A percentile compares a stretch with the other conserved stretches of the same genome.
Conservation (phyloP, 2,113 vertebrate genomes). For the Kobus ellipsiprymnus region DNA sequence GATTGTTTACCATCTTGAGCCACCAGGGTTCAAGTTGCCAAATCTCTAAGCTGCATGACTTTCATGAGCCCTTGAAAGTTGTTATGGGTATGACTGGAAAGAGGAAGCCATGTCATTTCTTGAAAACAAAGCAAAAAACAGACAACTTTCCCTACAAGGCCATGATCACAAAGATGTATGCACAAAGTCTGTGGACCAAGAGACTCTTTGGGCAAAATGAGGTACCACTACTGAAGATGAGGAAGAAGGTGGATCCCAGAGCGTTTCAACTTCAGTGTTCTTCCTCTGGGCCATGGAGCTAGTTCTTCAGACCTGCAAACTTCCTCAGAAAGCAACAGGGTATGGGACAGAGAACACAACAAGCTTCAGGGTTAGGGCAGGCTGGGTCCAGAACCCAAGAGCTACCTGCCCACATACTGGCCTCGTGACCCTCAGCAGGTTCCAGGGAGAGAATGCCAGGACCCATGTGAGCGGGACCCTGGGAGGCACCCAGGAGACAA, state of each 20-base stretch:
- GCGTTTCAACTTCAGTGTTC: neutral
- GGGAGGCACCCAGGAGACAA: neutral
- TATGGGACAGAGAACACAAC: neutral
- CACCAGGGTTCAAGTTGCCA: neutral
- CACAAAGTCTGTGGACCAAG: neutral
- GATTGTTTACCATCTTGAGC: neutral
- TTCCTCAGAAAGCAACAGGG: neutral
- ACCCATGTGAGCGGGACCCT: neutral
- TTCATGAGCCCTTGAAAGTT: neutral
- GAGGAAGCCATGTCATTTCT: conserved; percentile 66
- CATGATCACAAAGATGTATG: conserved; percentile 59
- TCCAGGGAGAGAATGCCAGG: neutral
- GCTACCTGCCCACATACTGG: neutral
- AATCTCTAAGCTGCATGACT: neutral
- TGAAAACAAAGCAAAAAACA: conserved; percentile 64
- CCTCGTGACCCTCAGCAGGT: neutral
- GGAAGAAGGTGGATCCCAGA: neutral
- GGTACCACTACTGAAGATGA: neutral
- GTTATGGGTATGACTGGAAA: conserved; percentile 27
- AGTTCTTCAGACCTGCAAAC: neutral
- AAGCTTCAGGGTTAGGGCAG: neutral
- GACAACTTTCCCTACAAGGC: conserved; percentile 66
- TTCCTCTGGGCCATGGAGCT: neutral
- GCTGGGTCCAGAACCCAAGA: neutral
- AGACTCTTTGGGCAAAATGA: neutral